These are phyloP conservation scores for Leptinotarsa defecta DNA, from an alignment of 1,140 invertebrate genomes.

Conservation along the genomic window DNA sequence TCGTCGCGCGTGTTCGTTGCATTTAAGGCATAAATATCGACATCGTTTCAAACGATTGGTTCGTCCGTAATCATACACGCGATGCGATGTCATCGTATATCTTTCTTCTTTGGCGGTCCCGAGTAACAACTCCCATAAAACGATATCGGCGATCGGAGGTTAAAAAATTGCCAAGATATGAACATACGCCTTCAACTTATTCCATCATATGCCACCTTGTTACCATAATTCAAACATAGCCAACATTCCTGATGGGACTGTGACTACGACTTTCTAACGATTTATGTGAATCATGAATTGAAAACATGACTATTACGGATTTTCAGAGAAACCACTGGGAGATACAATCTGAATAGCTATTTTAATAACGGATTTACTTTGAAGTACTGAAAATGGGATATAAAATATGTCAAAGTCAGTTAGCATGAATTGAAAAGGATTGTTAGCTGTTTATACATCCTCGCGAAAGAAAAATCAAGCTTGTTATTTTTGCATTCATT, in stretches of 20 bases:
- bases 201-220: constrained; percentile 29
- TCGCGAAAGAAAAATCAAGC: too few species aligned
- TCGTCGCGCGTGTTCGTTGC: constrained; percentile 23
- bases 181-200: constrained; percentile 17
- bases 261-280: constrained; percentile 1
- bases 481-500: too few species aligned
- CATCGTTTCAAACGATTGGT: constrained; percentile 30
- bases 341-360: neutral
- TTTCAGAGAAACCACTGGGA: neutral
- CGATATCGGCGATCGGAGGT: constrained; percentile 21
- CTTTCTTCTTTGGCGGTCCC: constrained; percentile 45
- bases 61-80: constrained; percentile 38
- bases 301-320: neutral
- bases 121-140: constrained; percentile 43
- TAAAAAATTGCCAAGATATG: constrained; percentile 24
- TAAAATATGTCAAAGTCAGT: too few species aligned
- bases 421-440: too few species aligned
- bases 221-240: constrained; percentile 27
- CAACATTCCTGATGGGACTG: constrained; percentile 10
- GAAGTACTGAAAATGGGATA: neutral
- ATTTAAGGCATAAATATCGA: constrained; percentile 28
- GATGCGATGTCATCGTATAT: constrained; percentile 42
- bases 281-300: neutral
- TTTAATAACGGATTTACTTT: neutral
- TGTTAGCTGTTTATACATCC: too few species aligned